Conservation (phyloP, 1,140 invertebrate species). For the Brachionus plicatilis region DNA sequence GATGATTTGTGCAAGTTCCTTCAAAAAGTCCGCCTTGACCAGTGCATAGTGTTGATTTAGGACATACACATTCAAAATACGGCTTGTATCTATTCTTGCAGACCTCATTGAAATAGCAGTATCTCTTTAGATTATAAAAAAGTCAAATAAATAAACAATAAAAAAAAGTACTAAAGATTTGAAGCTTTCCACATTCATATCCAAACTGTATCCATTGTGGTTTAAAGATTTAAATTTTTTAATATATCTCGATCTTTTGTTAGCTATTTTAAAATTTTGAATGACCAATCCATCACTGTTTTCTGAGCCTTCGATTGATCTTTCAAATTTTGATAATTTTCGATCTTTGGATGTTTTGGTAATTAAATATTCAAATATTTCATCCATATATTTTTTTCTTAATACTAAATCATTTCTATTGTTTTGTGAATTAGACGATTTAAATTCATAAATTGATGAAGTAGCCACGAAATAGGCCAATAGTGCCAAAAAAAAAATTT, state of each 20-base stretch:
- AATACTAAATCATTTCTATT: not conserved
- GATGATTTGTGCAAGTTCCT: not conserved
- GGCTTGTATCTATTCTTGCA: slow-evolving; percentile 6
- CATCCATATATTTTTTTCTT: not conserved
- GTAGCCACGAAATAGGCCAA: not conserved
- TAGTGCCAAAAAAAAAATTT: not conserved
- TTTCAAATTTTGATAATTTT: not conserved
- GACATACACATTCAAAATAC: slow-evolving; percentile 39
- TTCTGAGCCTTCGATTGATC: not conserved
- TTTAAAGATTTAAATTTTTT: slow-evolving; percentile 9
- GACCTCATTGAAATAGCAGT: slow-evolving; percentile 26
- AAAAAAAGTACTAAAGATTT: slow-evolving; percentile 3
- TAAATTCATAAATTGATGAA: not conserved
- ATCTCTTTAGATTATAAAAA: slow-evolving; percentile 25
- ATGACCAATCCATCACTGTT: not conserved
- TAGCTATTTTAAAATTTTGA: not conserved
- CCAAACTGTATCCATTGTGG: slow-evolving; percentile 30
- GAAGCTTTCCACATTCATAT: slow-evolving; percentile 30
- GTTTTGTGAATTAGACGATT: not conserved
- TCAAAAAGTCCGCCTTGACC: slow-evolving; percentile 18
- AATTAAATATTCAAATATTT: not conserved
- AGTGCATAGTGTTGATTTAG: slow-evolving; percentile 26
- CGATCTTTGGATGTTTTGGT: not conserved
- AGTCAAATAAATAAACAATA: not conserved
- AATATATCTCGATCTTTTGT: not conserved